Evolutionary conservation across 2,888 invertebrate species (phyloP).

Genomic region (Drosophila paramelanica): DNA sequence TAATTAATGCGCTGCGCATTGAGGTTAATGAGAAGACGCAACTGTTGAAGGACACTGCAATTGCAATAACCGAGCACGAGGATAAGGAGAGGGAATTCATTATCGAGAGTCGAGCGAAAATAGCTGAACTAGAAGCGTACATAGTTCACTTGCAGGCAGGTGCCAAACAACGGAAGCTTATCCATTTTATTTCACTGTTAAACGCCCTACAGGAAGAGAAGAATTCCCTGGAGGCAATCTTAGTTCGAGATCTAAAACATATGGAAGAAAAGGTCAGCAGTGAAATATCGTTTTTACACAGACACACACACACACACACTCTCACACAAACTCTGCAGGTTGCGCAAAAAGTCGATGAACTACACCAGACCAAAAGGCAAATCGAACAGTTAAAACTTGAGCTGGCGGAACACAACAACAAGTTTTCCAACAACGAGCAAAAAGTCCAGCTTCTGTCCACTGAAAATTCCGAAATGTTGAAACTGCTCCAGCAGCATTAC

Average conservation of each 20-base stretch:
- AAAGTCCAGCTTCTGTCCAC: background rate
- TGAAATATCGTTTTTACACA: background rate
- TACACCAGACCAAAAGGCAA: background rate
- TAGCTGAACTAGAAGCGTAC: background rate
- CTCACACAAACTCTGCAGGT: background rate
- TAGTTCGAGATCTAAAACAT: background rate
- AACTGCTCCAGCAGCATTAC: background rate
- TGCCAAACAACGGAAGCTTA: background rate
- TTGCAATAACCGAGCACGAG: conserved; percentile 4
- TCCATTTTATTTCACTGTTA: background rate
- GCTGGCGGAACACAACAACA: background rate
- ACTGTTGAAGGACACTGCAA: conserved; percentile 1
- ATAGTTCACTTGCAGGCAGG: background rate
- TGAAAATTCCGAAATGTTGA: background rate
- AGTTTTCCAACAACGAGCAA: background rate
- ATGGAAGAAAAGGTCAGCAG: conserved; percentile 1
- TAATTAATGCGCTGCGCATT: background rate
- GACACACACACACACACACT: background rate
- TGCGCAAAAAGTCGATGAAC: background rate
- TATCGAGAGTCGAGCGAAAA: background rate
- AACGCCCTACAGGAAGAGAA: background rate
- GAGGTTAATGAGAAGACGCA: conserved; percentile 2
- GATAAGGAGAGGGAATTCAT: background rate
- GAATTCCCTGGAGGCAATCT: background rate
- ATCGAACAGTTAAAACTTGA: background rate